Evolutionary conservation across 2,113 vertebrate species (phyloP), one percentile per base, ranked within the genome.

Genomic region (Tinamus guttatus): DNA sequence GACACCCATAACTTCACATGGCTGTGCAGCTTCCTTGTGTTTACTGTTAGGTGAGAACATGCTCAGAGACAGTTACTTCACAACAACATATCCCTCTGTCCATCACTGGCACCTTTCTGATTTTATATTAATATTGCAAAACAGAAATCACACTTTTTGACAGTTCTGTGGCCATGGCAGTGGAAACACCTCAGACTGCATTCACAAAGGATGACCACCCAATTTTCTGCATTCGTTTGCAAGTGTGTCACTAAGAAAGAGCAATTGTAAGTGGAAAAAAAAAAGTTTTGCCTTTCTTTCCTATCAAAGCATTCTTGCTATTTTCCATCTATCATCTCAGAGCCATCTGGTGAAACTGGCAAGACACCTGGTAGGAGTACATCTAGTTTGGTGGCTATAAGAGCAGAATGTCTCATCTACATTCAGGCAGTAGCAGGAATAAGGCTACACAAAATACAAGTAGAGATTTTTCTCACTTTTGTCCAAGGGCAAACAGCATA

Each of bases 131-230:
- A 62, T 1, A 1, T 27, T 11, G 74, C 40, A 86, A 82, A 14
- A 0, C 6, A 43, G 64, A 69, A 3, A 5, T 24, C n/a, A 45
- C 4, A 32, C 34, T 45, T 5, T 67, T 40, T 62, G n/a, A 43
- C 8, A 52, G 2, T 47, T 77, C n/a, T 76, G 52, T 73, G 28
- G 8, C 36, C 22, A 28, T 63, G 56, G 32, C 43, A 51, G 54
- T 14, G 40, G 47, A 70, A 70, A 64, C 36, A 75, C 38, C 11
- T 73, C 0, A 1, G 43, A 16, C 28, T 58, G 11, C 19, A 32
- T 24, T 60, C 5, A 34, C 45, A 69, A 21, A 73, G 13, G 24
- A 74, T 0, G 7, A 69, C 41, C 28, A 58, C 41, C 28, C 49
- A 54, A 34, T 59, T 63, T 5, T 52, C 67, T 78, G 17, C 51